These are phyloP conservation scores for Caenorhabditis briggsae DNA, from an alignment of 1,140 invertebrate genomes.

Conservation along the genomic window DNA sequence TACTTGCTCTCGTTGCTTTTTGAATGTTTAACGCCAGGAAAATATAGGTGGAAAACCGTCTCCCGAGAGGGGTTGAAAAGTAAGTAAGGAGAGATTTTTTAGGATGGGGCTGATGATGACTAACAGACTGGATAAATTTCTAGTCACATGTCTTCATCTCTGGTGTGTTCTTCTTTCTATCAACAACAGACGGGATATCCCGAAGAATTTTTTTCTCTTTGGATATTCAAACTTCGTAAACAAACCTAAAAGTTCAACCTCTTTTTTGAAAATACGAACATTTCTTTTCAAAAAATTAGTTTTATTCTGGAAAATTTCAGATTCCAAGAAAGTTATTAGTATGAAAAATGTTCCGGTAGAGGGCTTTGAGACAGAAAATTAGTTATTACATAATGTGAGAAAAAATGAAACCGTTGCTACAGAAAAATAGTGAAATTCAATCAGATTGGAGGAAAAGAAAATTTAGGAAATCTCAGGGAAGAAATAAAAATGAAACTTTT, in stretches of 20 bases:
- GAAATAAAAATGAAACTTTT: neutral
- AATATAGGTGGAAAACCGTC: neutral
- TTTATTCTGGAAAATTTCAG: too few relatives aligned
- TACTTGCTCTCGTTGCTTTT: constrained; percentile 40
- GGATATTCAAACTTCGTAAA: neutral
- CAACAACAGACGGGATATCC: constrained; percentile 22
- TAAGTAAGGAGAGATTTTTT: neutral
- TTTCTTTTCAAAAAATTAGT: too few relatives aligned
- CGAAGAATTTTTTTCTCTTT: neutral
- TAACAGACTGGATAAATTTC: constrained; percentile 41
- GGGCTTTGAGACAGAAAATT: too few relatives aligned
- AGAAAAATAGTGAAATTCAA: too few relatives aligned
- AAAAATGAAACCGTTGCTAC: too few relatives aligned
- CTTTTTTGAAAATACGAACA: too few relatives aligned
- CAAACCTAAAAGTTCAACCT: too few relatives aligned
- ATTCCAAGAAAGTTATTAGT: too few relatives aligned
- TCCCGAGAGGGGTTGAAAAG: neutral
- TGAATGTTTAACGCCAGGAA: constrained; percentile 40
- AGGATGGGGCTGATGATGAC: neutral
- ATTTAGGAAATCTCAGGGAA: too few relatives aligned
- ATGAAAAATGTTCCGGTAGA: too few relatives aligned
- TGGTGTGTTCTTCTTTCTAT: neutral
- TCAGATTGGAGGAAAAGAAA: too few relatives aligned
- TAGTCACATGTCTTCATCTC: constrained; percentile 41
- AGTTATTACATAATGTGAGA: too few relatives aligned